These are phyloP conservation scores for Macrotis lagotis DNA, from an alignment of 2,113 vertebrate species.

Conservation along the genomic window DNA sequence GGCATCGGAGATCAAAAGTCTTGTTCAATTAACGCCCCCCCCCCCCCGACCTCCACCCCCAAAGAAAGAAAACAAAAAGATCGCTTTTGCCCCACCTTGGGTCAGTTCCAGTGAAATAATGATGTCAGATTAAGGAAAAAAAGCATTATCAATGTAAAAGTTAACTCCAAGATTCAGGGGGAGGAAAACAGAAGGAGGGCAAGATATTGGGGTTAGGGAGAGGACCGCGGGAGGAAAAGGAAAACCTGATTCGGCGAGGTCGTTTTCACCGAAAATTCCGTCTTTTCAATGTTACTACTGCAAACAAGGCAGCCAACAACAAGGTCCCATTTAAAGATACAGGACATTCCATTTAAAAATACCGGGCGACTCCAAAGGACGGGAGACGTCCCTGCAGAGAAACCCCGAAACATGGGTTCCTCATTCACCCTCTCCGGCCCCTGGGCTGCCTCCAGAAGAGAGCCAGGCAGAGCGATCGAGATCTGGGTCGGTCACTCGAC, in stretches of 20 bases:
- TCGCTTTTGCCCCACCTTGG: background rate
- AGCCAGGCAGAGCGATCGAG: background rate
- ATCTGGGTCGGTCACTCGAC: background rate
- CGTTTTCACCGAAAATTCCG: background rate
- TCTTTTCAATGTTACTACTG: background rate
- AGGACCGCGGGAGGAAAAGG: background rate
- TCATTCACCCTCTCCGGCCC: background rate
- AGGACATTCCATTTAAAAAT: background rate
- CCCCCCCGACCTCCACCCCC: background rate
- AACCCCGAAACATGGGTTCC: background rate
- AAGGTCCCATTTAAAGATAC: background rate
- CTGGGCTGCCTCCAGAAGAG: background rate
- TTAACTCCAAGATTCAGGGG: background rate
- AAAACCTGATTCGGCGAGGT: background rate
- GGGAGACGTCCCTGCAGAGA: background rate
- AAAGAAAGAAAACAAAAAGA: background rate
- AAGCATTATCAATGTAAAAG: background rate
- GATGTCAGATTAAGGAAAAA: background rate
- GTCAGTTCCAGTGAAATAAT: slow-evolving; percentile 42
- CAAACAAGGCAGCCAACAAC: background rate
- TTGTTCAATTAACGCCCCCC: background rate
- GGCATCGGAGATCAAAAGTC: slow-evolving; percentile 1
- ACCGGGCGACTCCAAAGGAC: background rate
- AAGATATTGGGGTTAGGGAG: background rate
- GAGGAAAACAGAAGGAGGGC: slow-evolving; percentile 1